These are phyloP conservation scores for Pinctada fucata DNA, from an alignment of 2,888 invertebrate species.

Conservation along the genomic window DNA sequence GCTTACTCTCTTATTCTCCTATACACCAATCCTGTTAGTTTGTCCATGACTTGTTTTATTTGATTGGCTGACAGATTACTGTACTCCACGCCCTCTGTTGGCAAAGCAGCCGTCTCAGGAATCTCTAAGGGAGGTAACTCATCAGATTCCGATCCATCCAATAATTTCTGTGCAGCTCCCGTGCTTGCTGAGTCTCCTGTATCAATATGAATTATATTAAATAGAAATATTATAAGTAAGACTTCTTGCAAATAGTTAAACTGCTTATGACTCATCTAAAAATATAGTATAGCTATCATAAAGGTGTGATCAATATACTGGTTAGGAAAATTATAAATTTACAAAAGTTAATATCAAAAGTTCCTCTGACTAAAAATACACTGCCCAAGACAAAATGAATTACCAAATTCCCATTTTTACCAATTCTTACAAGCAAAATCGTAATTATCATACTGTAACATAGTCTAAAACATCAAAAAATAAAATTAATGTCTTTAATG, in stretches of 20 bases:
- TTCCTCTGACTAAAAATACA: no score
- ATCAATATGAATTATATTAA: background rate
- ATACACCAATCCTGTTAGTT: conserved; percentile 69
- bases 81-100: conserved; percentile 72
- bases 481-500: no score
- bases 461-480: no score
- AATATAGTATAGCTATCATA: no score
- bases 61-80: conserved; percentile 64
- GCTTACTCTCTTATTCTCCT: conserved; percentile 68
- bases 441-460: no score
- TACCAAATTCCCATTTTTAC: no score
- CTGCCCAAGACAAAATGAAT: no score
- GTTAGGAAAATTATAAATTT: no score
- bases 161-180: conserved; percentile 60
- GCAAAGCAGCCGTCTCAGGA: conserved; percentile 67
- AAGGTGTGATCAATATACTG: no score
- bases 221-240: background rate
- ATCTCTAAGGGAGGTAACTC: conserved; percentile 67
- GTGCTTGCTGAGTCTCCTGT: conserved; percentile 56
- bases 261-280: no score
- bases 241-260: background rate
- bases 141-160: conserved; percentile 62
- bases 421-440: no score
- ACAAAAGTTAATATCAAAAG: no score
- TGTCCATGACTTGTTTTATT: conserved; percentile 70